Conservation (phyloP, 2,888 invertebrate genomes). For the Calliopum simillimum region DNA sequence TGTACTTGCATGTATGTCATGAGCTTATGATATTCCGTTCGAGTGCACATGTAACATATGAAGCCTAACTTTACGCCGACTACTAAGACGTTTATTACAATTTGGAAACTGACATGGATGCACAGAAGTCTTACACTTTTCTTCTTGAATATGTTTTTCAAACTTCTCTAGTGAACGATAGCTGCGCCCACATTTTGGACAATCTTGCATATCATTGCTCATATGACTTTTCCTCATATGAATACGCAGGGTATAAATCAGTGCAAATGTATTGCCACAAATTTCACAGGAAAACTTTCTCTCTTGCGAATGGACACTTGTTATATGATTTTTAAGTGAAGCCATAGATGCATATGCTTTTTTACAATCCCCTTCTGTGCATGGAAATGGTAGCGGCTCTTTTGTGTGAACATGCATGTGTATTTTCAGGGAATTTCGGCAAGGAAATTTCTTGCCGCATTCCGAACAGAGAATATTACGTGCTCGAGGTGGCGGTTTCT, state of each 20-base stretch:
- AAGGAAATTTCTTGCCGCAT: conserved; percentile 37
- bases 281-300: conserved; percentile 31
- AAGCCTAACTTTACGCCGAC: conserved; percentile 39
- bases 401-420: conserved; percentile 27
- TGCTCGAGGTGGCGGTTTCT: conserved; percentile 16
- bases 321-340: conserved; percentile 25
- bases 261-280: conserved; percentile 36
- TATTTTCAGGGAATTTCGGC: conserved; percentile 16
- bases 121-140: conserved; percentile 39
- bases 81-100: conserved; percentile 43
- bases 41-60: conserved; percentile 44
- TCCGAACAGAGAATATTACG: conserved; percentile 33
- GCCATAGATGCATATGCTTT: conserved; percentile 31
- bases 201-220: conserved; percentile 42
- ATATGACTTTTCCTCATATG: conserved; percentile 42
- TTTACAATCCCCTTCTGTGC: conserved; percentile 18
- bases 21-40: not conserved
- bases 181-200: conserved; percentile 42
- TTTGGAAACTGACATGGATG: conserved; percentile 38
- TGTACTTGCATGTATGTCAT: no score
- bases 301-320: conserved; percentile 24
- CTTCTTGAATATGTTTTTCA: conserved; percentile 42
- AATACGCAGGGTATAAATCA: conserved; percentile 36
- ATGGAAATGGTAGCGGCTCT: conserved; percentile 23
- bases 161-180: conserved; percentile 44